Evolutionary conservation across 2,797 vertebrate genomes (phyloP).

Genomic region (Megaceryle alcyon): DNA sequence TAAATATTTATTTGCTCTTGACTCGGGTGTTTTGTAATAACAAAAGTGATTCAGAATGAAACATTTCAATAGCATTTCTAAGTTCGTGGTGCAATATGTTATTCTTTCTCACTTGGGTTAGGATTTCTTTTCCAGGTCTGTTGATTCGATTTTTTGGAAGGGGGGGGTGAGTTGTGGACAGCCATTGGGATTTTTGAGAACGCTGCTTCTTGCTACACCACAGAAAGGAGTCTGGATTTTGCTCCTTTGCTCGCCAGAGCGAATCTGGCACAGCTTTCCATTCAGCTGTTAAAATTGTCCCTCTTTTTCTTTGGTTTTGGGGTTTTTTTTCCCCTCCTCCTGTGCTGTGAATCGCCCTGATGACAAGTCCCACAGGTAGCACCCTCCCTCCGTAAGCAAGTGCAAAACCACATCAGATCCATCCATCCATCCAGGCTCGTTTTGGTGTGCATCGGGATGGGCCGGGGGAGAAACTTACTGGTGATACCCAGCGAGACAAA

Average conservation of each 20-base stretch:
- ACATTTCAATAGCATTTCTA: constrained; percentile 5
- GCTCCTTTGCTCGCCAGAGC: not conserved
- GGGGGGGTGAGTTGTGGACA: not conserved
- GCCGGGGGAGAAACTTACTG: constrained; percentile 9
- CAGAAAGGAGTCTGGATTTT: not conserved
- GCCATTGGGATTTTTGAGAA: not conserved
- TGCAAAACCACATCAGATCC: not conserved
- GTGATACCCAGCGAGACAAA: constrained; percentile 12
- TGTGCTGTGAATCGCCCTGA: not conserved
- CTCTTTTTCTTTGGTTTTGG: not conserved
- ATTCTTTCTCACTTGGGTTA: not conserved
- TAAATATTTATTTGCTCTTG: constrained; percentile 40
- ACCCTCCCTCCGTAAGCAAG: not conserved
- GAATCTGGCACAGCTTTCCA: constrained; percentile 8
- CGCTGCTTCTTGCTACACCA: not conserved
- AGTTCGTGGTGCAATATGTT: not conserved
- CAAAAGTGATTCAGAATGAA: not conserved
- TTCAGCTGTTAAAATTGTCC: not conserved
- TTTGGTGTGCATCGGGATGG: not conserved
- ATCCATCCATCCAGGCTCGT: not conserved
- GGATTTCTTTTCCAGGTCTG: constrained; percentile 5
- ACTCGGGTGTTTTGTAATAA: not conserved
- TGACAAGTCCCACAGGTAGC: constrained; percentile 42
- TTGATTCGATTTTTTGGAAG: not conserved
- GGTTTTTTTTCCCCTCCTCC: not conserved